These are phyloP conservation scores for Kryptolebias marmoratus DNA, from an alignment of 2,113 vertebrate species.

Conservation along the genomic window DNA sequence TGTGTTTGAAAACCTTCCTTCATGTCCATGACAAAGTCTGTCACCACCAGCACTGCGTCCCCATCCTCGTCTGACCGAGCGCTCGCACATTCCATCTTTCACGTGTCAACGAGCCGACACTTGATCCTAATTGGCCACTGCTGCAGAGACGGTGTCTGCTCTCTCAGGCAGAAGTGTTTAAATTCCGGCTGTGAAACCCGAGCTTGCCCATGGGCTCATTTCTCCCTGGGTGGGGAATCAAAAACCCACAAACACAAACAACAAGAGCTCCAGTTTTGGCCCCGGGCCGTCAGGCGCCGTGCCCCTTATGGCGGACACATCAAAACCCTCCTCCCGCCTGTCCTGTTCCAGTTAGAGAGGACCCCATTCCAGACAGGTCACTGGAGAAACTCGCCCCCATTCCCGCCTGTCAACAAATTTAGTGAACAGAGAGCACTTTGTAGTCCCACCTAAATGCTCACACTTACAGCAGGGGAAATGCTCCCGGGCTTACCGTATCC, in stretches of 20 bases:
- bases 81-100: slow-evolving; percentile 72
- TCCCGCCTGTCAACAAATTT: slow-evolving; percentile 62
- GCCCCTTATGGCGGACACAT: slow-evolving; percentile 33
- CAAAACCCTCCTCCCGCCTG: slow-evolving; percentile 34
- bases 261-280: slow-evolving; percentile 50
- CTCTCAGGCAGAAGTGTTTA: slow-evolving; percentile 57
- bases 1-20: slow-evolving; percentile 69
- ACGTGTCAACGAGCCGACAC: slow-evolving; percentile 77
- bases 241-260: slow-evolving; percentile 67
- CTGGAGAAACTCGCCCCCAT: slow-evolving; percentile 37
- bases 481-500: slow-evolving; percentile 19
- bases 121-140: slow-evolving; percentile 76
- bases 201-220: slow-evolving; percentile 47
- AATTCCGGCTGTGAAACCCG: slow-evolving; percentile 68
- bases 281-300: slow-evolving; percentile 22
- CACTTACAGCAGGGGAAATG: slow-evolving; percentile 24
- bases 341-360: slow-evolving; percentile 15
- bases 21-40: slow-evolving; percentile 55
- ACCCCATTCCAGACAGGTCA: slow-evolving; percentile 59
- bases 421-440: slow-evolving; percentile 20
- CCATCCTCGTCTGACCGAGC: slow-evolving; percentile 53
- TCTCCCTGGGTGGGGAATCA: slow-evolving; percentile 66
- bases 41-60: slow-evolving; percentile 62
- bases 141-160: slow-evolving; percentile 46
- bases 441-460: slow-evolving; percentile 46